Conservation (phyloP, 2,888 invertebrate species). For the Rhagonycha fulva region DNA sequence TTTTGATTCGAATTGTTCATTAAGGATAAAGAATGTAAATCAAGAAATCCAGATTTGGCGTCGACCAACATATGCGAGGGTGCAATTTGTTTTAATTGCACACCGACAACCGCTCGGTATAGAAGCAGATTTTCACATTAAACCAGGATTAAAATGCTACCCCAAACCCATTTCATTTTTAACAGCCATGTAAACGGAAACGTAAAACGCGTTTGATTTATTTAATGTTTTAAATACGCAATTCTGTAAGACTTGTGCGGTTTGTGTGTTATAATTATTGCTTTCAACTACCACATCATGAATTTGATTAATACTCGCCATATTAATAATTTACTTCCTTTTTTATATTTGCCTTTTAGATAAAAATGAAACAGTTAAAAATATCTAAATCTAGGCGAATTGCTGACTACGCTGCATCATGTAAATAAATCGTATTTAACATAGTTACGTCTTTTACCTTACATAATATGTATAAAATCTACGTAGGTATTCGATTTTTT, state of each 20-base stretch:
- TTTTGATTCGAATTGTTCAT: conserved; percentile 10
- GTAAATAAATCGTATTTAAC: not conserved
- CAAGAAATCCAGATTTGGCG: conserved; percentile 27
- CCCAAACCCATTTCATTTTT: conserved; percentile 32
- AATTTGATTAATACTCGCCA: not conserved
- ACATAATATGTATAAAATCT: not conserved
- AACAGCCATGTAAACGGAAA: conserved; percentile 33
- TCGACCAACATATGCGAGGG: conserved; percentile 30
- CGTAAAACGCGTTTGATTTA: conserved; percentile 30
- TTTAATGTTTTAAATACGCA: conserved; percentile 20
- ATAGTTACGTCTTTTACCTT: too few relatives aligned
- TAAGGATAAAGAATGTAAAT: conserved; percentile 25
- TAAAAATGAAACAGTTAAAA: not conserved
- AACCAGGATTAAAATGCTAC: conserved; percentile 32
- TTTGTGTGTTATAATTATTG: not conserved
- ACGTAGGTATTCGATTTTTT: not conserved
- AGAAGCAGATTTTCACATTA: conserved; percentile 32
- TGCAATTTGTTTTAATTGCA: conserved; percentile 34
- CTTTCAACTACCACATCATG: not conserved
- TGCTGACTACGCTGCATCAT: not conserved
- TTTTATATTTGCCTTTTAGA: not conserved
- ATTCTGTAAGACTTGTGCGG: conserved; percentile 7
- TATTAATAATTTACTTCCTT: not conserved
- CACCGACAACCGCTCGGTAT: conserved; percentile 25
- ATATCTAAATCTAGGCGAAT: not conserved